Conservation (phyloP, 2,113 vertebrate species). For the Sus scrofa region DNA sequence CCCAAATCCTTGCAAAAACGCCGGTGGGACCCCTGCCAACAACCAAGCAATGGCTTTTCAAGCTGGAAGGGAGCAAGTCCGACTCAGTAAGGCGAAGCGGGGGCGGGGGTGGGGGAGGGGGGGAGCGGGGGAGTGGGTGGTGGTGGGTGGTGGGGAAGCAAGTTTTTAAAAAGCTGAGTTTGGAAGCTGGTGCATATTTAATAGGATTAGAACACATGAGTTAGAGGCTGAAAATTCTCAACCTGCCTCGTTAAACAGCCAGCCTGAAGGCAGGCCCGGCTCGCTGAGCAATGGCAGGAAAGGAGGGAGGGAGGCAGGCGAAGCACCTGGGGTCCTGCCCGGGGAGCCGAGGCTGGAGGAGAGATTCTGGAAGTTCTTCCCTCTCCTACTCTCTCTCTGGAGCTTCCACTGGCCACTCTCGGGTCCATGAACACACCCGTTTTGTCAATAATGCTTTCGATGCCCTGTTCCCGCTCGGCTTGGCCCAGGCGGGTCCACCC, state of each 20-base stretch:
- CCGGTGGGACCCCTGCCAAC: constrained; percentile 76
- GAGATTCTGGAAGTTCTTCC: neutral
- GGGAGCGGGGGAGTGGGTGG: neutral
- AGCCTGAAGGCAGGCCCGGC: constrained; percentile 7
- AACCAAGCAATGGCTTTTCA: constrained; percentile 81
- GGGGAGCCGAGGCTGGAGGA: neutral
- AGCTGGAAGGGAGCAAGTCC: constrained; percentile 76
- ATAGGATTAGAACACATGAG: constrained; percentile 84
- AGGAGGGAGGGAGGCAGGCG: too few species aligned
- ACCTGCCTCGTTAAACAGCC: constrained; percentile 77
- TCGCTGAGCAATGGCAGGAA: neutral
- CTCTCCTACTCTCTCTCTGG: neutral
- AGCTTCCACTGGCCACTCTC: too few species aligned
- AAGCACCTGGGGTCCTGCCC: constrained; percentile 19
- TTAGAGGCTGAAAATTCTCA: constrained; percentile 79
- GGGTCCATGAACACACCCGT: constrained; percentile 3
- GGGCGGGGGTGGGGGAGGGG: neutral
- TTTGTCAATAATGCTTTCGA: constrained; percentile 51
- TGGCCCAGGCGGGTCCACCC: neutral
- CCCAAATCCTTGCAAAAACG: constrained; percentile 80
- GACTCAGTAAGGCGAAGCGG: neutral
- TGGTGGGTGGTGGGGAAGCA: neutral
- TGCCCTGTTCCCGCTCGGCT: constrained; percentile 35
- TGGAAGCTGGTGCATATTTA: constrained; percentile 83
- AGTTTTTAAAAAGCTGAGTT: constrained; percentile 76